Conservation (phyloP, 2,888 invertebrate genomes). For the Villa cingulata region DNA sequence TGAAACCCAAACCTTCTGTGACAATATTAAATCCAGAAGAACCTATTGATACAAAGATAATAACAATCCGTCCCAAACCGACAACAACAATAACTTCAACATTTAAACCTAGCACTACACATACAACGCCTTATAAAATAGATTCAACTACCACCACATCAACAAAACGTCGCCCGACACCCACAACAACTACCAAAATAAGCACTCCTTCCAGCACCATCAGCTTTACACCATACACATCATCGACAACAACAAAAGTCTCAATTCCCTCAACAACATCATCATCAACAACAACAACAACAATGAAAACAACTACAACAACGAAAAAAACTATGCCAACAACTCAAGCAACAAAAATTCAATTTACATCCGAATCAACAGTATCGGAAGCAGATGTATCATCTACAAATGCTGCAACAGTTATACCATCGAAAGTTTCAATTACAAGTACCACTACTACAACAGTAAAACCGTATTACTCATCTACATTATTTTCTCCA, state of each 20-base stretch:
- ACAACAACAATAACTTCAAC: slow-evolving; percentile 16
- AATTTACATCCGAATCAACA: slow-evolving; percentile 14
- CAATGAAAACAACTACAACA: slow-evolving; percentile 17
- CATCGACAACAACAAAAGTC: slow-evolving; percentile 7
- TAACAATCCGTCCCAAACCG: slow-evolving; percentile 18
- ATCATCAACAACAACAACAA: slow-evolving; percentile 19
- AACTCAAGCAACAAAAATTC: slow-evolving; percentile 8
- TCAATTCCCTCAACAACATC: slow-evolving; percentile 10
- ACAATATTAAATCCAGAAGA: slow-evolving; percentile 13
- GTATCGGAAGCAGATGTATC: slow-evolving; percentile 14
- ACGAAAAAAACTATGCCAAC: slow-evolving; percentile 18
- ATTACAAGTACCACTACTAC: too few relatives aligned
- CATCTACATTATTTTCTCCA: too few relatives aligned
- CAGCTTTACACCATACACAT: slow-evolving; percentile 17
- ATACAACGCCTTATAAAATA: too few relatives aligned
- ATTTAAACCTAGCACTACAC: slow-evolving; percentile 5
- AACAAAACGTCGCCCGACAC: slow-evolving; percentile 17
- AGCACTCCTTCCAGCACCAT: slow-evolving; percentile 15
- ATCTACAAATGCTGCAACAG: slow-evolving; percentile 14
- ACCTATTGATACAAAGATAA: slow-evolving; percentile 3
- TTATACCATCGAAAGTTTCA: too few relatives aligned
- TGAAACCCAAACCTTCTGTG: not conserved
- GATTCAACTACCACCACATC: slow-evolving; percentile 15
- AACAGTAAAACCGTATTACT: slow-evolving; percentile 2
- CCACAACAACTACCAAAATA: slow-evolving; percentile 17